Evolutionary conservation across 2,888 invertebrate species (phyloP), one percentile per base, ranked within the genome.

Genomic region (Cephus sareptanus): DNA sequence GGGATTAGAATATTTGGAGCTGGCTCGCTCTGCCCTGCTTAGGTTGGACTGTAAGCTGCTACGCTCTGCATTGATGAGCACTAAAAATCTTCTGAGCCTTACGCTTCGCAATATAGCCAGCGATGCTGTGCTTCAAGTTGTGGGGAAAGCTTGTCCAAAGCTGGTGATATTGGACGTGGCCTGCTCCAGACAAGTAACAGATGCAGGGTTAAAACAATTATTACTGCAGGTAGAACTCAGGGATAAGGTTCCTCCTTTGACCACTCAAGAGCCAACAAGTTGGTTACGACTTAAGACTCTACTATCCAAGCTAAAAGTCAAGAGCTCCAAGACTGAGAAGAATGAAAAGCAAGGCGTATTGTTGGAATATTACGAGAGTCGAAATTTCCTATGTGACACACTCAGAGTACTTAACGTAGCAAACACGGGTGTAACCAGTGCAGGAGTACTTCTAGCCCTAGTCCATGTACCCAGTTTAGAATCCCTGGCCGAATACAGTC

Each of bases 21-120:
- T 92, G 35, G 90, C 91, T 30, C 86, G 92, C 23, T 90, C 91
- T 0, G 91, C 92, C 1, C 82, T 92, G 3, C 82, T 92, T 1
- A 86, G 92, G 77, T 80, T 92, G 33, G 92, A 92, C 80, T 90
- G 91, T 74, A 90, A 89, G 78, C 85, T 92, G 1, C 82, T 92
- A 31, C 88, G 88, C 23, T 87, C 90, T 2, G 90, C 92, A 0
- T 83, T 92, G n/a, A 70, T 89, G 31, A 90, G 86, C 74, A 91
- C 90, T 85, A 87, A 87, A 34, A 89, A 91, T 79, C 83, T 92
- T 34, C 81, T 89, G 71, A 89, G 88, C 75, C 83, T 92, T 75
- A 91, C 90, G 3, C 83, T 92, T n/a, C 88, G 90, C 3, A 92
- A 92, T 83, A 92, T 92, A 74, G 92, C 92, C 13, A 90, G 85